Evolutionary conservation across 2,113 vertebrate species (phyloP).

Genomic region (Anoplopoma fimbria): DNA sequence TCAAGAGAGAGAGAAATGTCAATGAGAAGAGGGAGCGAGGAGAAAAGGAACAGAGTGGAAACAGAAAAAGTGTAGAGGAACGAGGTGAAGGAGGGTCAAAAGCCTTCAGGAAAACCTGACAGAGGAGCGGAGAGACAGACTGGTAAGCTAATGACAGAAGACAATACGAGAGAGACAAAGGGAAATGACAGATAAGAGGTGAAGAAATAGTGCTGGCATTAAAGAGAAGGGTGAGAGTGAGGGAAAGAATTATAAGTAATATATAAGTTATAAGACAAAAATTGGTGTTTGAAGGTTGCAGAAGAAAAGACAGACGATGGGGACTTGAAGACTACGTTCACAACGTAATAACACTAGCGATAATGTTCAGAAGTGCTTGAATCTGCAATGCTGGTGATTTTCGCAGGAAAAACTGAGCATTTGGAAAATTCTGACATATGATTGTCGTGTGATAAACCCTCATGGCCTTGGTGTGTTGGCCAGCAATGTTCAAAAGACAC

Average conservation of each 20-base stretch:
- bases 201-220: slow-evolving; percentile 48
- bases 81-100: slow-evolving; percentile 38
- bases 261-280: slow-evolving; percentile 33
- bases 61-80: slow-evolving; percentile 16
- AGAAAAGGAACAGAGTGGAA: slow-evolving; percentile 21
- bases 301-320: slow-evolving; percentile 24
- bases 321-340: neutral
- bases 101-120: slow-evolving; percentile 55
- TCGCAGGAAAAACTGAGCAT: neutral
- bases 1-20: slow-evolving; percentile 46
- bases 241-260: slow-evolving; percentile 40
- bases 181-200: slow-evolving; percentile 66
- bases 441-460: neutral
- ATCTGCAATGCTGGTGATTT: neutral
- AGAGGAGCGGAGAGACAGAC: slow-evolving; percentile 42
- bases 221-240: slow-evolving; percentile 28
- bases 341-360: neutral
- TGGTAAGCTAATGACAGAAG: slow-evolving; percentile 57
- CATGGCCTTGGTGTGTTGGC: neutral
- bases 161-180: slow-evolving; percentile 64
- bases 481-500: neutral
- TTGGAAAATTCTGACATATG: neutral
- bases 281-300: slow-evolving; percentile 32
- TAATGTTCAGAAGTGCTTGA: neutral
- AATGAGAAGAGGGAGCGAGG: slow-evolving; percentile 37